These are phyloP conservation scores for Cerceris rybyensis DNA, from an alignment of 2,888 invertebrate genomes.

Conservation along the genomic window DNA sequence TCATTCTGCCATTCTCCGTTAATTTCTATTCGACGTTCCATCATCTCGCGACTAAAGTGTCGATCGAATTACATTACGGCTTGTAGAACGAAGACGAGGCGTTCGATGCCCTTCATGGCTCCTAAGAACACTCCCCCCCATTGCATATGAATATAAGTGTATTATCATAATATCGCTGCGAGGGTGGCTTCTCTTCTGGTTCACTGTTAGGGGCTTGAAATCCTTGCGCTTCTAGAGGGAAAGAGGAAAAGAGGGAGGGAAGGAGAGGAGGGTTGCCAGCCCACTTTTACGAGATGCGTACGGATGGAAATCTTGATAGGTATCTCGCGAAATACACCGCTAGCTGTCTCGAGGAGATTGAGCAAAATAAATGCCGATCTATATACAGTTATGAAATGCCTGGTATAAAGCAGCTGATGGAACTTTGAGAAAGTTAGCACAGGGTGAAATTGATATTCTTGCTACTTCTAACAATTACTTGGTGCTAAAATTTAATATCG, in stretches of 20 bases:
- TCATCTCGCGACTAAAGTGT: constrained; percentile 69
- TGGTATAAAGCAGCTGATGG: too few relatives aligned
- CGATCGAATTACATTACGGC: constrained; percentile 73
- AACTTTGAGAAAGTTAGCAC: too few relatives aligned
- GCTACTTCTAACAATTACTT: too few relatives aligned
- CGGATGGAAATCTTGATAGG: constrained; percentile 58
- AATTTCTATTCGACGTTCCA: constrained; percentile 67
- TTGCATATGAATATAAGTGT: constrained; percentile 79
- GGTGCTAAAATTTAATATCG: too few relatives aligned
- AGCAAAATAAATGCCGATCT: constrained; percentile 44
- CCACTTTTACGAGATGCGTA: constrained; percentile 61
- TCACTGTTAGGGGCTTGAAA: constrained; percentile 67
- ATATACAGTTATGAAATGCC: not conserved
- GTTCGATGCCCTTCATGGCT: constrained; percentile 58
- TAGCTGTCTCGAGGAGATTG: constrained; percentile 42
- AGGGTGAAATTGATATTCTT: too few relatives aligned
- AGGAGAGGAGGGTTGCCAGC: not conserved
- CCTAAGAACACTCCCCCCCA: constrained; percentile 67
- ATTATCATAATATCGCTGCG: constrained; percentile 77
- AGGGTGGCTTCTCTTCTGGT: constrained; percentile 66
- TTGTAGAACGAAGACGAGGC: constrained; percentile 56
- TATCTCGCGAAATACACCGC: constrained; percentile 46
- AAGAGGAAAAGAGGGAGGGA: constrained; percentile 10
- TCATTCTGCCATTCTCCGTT: constrained; percentile 53
- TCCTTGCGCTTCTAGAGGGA: constrained; percentile 50